phyloP scores from a whole-genome alignment of 2,797 vertebrate species.

The Amniataba percoides region DNA sequence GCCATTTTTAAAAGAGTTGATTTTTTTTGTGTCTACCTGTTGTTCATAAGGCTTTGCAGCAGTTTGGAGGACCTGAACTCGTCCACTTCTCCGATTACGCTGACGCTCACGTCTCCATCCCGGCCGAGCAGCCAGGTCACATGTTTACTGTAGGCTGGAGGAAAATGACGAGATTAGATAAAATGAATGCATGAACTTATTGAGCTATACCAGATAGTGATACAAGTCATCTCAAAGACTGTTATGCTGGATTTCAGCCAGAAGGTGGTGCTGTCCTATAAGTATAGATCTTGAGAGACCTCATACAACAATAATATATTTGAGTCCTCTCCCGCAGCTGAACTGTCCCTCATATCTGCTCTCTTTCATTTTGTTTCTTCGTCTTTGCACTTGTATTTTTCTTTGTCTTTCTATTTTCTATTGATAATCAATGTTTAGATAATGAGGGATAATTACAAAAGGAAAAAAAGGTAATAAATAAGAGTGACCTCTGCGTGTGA shows the following conservation, averaged over 20 bases:
- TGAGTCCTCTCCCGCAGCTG: background rate
- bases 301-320: background rate
- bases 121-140: conserved; percentile 84
- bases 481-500: background rate
- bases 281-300: conserved; percentile 20
- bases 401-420: background rate
- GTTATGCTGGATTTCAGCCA: conserved; percentile 63
- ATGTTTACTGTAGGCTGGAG: conserved; percentile 68
- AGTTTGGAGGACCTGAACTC: conserved; percentile 83
- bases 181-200: background rate
- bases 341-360: background rate
- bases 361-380: background rate
- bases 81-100: conserved; percentile 82
- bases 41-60: conserved; percentile 72
- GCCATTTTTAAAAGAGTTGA: background rate
- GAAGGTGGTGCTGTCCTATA: conserved; percentile 74
- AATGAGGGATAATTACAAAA: background rate
- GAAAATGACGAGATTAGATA: background rate
- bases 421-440: background rate
- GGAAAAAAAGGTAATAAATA: background rate
- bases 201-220: background rate
- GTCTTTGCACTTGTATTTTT: background rate
- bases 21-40: conserved; percentile 58
- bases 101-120: conserved; percentile 86
- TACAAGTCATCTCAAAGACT: background rate